These are phyloP conservation scores for Habropoda laboriosa DNA, from an alignment of 1,140 invertebrate genomes.

Conservation along the genomic window DNA sequence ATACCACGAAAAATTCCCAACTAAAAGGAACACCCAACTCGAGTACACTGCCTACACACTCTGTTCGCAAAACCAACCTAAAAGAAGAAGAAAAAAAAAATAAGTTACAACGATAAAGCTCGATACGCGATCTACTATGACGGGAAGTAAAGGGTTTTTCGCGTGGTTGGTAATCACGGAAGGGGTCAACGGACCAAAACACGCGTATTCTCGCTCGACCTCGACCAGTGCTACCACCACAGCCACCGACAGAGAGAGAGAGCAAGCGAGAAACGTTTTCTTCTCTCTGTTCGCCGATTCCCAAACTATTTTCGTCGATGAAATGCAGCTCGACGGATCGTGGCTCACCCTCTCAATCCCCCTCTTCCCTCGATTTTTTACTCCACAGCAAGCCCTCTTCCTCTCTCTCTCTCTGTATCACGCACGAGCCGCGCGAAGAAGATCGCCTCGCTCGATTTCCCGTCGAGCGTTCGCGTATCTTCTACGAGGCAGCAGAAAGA, in stretches of 20 bases:
- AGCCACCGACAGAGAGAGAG: neutral
- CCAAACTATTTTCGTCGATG: constrained; percentile 76
- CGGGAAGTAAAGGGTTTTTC: constrained; percentile 64
- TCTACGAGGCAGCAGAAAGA: no score
- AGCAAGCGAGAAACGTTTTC: neutral
- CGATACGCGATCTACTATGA: constrained; percentile 1
- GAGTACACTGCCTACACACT: no score
- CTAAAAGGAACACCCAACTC: no score
- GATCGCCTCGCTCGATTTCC: constrained; percentile 62
- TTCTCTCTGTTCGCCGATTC: constrained; percentile 68
- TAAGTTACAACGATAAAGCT: neutral
- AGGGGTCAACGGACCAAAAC: constrained; percentile 79
- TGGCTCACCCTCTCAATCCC: constrained; percentile 46
- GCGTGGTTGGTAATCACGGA: constrained; percentile 64
- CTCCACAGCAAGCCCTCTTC: constrained; percentile 12
- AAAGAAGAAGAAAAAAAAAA: neutral
- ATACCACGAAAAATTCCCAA: no score
- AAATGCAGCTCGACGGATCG: constrained; percentile 64
- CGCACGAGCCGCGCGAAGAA: constrained; percentile 6
- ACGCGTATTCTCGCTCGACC: constrained; percentile 57
- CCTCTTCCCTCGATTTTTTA: constrained; percentile 28
- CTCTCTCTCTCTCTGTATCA: neutral
- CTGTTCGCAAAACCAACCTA: no score
- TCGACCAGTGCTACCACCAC: constrained; percentile 31
- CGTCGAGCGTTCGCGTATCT: constrained; percentile 38